Conservation (phyloP, 2,888 invertebrate genomes). For the Lomographa bimaculata region DNA sequence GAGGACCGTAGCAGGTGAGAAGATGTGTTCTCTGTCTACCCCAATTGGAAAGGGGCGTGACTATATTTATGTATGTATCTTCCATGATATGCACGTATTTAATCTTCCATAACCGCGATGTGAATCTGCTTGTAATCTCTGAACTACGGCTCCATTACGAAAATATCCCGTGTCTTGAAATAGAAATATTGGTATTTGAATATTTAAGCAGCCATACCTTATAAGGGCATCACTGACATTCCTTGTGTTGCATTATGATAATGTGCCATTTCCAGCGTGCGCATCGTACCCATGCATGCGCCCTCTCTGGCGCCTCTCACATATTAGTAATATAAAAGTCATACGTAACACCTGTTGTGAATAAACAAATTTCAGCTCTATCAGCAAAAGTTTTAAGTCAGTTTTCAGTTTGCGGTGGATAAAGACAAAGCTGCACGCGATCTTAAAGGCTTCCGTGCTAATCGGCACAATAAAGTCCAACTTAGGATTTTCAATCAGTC, state of each 20-base stretch:
- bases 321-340: slow-evolving; percentile 30
- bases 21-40: too few species aligned
- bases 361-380: slow-evolving; percentile 33
- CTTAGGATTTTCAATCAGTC: slow-evolving; percentile 35
- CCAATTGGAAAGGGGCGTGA: too few species aligned
- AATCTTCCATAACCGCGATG: too few species aligned
- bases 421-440: slow-evolving; percentile 37
- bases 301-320: slow-evolving; percentile 59
- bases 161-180: slow-evolving; percentile 46
- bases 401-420: not conserved
- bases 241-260: slow-evolving; percentile 76
- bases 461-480: slow-evolving; percentile 47
- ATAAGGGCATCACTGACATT: slow-evolving; percentile 69
- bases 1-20: too few species aligned
- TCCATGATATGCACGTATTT: too few species aligned
- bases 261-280: slow-evolving; percentile 75
- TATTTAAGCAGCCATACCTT: slow-evolving; percentile 56
- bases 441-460: slow-evolving; percentile 26
- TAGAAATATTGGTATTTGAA: slow-evolving; percentile 52
- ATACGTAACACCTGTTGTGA: slow-evolving; percentile 21
- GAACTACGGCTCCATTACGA: slow-evolving; percentile 38
- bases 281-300: slow-evolving; percentile 63
- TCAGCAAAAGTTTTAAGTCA: slow-evolving; percentile 6
- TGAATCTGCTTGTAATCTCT: slow-evolving; percentile 9
- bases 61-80: too few species aligned